phyloP scores from a whole-genome alignment of 1,140 invertebrate genomes.

The Rhynchophorus ferrugineus region DNA sequence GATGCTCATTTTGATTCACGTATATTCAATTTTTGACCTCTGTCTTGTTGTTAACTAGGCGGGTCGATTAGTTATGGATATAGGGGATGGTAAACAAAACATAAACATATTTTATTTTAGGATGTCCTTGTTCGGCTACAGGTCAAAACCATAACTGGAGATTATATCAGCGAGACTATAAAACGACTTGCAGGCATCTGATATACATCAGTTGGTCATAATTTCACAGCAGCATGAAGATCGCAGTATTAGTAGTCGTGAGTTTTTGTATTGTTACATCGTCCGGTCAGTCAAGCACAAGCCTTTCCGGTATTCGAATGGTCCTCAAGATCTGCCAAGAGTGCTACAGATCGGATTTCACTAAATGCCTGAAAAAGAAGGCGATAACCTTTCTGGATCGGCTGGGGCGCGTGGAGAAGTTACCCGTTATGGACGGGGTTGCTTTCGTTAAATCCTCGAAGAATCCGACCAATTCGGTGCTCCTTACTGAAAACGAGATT shows the following conservation, averaged over 20 bases:
- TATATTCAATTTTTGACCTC: too few relatives aligned
- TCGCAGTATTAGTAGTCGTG: slow-evolving; percentile 27
- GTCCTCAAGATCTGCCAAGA: slow-evolving; percentile 55
- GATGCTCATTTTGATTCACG: too few relatives aligned
- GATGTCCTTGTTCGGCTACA: slow-evolving; percentile 10
- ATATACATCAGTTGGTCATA: background rate
- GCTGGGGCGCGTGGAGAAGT: slow-evolving; percentile 56
- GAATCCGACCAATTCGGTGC: slow-evolving; percentile 32
- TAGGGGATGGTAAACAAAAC: too few relatives aligned
- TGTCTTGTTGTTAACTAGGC: too few relatives aligned
- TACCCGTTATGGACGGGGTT: slow-evolving; percentile 57
- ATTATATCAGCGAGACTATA: slow-evolving; percentile 33
- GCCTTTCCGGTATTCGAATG: slow-evolving; percentile 47
- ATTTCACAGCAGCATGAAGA: slow-evolving; percentile 13
- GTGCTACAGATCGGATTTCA: slow-evolving; percentile 51
- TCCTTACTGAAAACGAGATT: slow-evolving; percentile 56
- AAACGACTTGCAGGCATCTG: slow-evolving; percentile 18
- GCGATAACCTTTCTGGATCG: slow-evolving; percentile 68
- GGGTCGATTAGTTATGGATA: too few relatives aligned
- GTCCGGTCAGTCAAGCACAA: slow-evolving; percentile 29
- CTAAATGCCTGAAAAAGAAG: slow-evolving; percentile 71
- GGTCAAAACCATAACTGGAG: slow-evolving; percentile 29
- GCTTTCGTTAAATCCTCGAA: slow-evolving; percentile 53
- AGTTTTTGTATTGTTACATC: slow-evolving; percentile 24
- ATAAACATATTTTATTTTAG: too few relatives aligned